Evolutionary conservation across 2,113 vertebrate genomes (phyloP), one percentile per base, ranked within the genome.

Genomic region (Castor canadensis): DNA sequence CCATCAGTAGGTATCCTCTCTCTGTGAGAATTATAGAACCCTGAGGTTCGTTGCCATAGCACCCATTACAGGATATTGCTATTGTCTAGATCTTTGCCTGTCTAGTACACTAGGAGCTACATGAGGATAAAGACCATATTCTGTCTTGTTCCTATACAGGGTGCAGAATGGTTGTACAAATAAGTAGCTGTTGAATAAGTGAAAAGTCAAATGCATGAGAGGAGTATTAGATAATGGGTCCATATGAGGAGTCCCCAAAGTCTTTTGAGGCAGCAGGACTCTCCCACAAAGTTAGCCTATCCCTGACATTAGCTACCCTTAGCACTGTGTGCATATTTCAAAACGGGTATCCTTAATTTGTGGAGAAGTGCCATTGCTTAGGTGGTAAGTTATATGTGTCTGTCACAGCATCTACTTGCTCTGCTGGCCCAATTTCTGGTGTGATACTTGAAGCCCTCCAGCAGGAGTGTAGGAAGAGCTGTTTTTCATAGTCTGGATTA

Each of bases 131-230:
- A 94, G 13, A 56, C 4, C 16, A 54, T 38, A 16, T 54, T 52
- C 11, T 82, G 28, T 69, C 62, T 85, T 92, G 5, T 88, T 87
- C 8, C 3, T 83, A 1, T 58, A 52, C 52, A 17, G 6, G 49
- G 40, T 40, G 43, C 43, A 77, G 38, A 72, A 38, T 56, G n/a
- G 26, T 77, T 93, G 24, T 64, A 79, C 30, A 64, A 89, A 92
- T 47, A 90, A 67, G 76, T 52, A 54, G 49, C 67, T 60, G 45
- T 45, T 87, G 43, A 97, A 86, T 62, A 93, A 94, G 75, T 26
- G 38, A 81, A 93, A 69, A 19, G 77, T 77, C 32, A 87, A 93
- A 13, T 40, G 20, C 73, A 75, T 80, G 45, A n/a, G 2, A 19
- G 35, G 17, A 60, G 79, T 6, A 90, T 32, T 89, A n/a, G n/a